Conservation (phyloP, 2,797 vertebrate genomes). For the Hoplostethus atlanticus region DNA sequence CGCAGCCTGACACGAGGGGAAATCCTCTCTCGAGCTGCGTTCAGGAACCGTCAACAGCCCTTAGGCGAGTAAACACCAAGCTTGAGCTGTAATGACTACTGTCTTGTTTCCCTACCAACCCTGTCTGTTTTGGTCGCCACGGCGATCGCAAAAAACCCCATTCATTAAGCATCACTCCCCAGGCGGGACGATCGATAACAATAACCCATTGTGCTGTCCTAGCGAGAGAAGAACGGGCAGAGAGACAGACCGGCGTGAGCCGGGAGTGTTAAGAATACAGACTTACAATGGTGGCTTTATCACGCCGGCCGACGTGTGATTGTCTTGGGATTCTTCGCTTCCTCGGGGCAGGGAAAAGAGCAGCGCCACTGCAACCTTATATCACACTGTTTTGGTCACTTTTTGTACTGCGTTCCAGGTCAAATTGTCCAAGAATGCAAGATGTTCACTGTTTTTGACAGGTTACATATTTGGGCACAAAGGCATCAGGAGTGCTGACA, state of each 20-base stretch:
- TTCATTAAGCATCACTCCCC: constrained; percentile 40
- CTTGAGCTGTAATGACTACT: constrained; percentile 60
- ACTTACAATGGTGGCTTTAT: constrained; percentile 58
- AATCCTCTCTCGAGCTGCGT: constrained; percentile 47
- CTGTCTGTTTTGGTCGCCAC: constrained; percentile 54
- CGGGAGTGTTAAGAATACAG: constrained; percentile 40
- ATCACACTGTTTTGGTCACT: constrained; percentile 27
- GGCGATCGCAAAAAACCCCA: constrained; percentile 9
- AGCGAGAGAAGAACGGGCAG: constrained; percentile 11
- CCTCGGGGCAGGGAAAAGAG: constrained; percentile 11
- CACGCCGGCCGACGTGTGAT: constrained; percentile 24
- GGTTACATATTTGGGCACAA: not conserved
- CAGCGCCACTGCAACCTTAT: constrained; percentile 31
- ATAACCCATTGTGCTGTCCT: constrained; percentile 47
- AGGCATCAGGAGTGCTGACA: not conserved
- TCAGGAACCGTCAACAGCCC: constrained; percentile 43
- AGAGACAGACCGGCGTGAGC: constrained; percentile 33
- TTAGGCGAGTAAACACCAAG: constrained; percentile 52
- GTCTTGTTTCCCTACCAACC: constrained; percentile 64
- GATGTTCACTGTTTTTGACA: constrained; percentile 31
- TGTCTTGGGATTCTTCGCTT: constrained; percentile 43
- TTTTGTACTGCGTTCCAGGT: constrained; percentile 8
- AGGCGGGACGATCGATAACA: constrained; percentile 54
- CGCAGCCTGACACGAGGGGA: constrained; percentile 42
- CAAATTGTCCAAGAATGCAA: constrained; percentile 38